A percentile compares a stretch with the other conserved stretches of the same genome.
Evolutionary conservation across 2,797 vertebrate genomes (phyloP).

Genomic region (Trachurus trachurus): DNA sequence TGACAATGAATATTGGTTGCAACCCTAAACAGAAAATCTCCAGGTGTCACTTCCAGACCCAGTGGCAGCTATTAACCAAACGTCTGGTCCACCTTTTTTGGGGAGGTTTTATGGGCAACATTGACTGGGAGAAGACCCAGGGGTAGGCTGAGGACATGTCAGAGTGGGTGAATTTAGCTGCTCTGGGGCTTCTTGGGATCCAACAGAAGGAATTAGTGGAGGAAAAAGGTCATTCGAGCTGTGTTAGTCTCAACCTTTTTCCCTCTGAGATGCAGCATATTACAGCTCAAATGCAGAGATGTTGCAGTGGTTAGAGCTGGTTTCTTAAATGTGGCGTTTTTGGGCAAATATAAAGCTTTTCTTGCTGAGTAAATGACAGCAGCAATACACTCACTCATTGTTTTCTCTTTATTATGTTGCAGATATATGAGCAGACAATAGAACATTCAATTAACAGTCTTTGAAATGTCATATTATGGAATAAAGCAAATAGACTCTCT

Average conservation of each 20-base stretch:
- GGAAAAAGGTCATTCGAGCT: slow-evolving; percentile 32
- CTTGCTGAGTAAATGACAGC: slow-evolving; percentile 3
- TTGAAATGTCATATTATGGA: neutral
- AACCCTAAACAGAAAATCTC: neutral
- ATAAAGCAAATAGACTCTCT: neutral
- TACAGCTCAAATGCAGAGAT: slow-evolving; percentile 10
- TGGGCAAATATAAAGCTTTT: neutral
- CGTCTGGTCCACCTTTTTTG: neutral
- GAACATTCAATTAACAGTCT: neutral
- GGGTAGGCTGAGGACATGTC: neutral
- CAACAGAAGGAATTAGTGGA: slow-evolving; percentile 1
- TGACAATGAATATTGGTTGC: neutral
- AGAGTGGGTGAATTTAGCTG: neutral
- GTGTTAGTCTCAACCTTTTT: no score
- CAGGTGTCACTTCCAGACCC: neutral
- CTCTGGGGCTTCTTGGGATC: slow-evolving; percentile 7
- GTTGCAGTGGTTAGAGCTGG: neutral
- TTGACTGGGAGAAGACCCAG: slow-evolving; percentile 1
- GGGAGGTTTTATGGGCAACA: neutral
- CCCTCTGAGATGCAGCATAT: slow-evolving; percentile 19
- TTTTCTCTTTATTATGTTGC: neutral
- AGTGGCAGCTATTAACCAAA: neutral
- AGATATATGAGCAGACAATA: neutral
- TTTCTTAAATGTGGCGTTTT: neutral
- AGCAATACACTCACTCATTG: no score